These are phyloP conservation scores for Laticauda colubrina DNA, from an alignment of 2,113 vertebrate genomes.

Conservation along the genomic window DNA sequence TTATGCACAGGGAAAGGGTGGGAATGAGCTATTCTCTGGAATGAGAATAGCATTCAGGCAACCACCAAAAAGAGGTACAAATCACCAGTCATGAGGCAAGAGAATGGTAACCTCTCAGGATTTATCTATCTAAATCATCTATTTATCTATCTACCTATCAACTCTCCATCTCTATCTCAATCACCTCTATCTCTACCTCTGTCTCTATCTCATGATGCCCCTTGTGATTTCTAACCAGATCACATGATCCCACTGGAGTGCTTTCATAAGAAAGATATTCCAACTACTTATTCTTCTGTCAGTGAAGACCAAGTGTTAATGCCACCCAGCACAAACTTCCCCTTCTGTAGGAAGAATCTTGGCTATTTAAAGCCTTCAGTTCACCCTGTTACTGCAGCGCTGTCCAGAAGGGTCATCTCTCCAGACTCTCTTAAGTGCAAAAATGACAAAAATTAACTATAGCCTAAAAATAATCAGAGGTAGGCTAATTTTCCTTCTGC, in stretches of 20 bases:
- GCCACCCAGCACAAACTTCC: not conserved
- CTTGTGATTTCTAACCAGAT: not conserved
- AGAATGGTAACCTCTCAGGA: not conserved
- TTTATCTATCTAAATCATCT: not conserved
- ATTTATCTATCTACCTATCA: not conserved
- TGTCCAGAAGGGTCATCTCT: not conserved
- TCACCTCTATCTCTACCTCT: not conserved
- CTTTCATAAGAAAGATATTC: not conserved
- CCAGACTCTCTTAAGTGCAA: not conserved
- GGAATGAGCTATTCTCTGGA: too few species aligned
- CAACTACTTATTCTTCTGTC: not conserved
- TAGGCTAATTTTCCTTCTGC: slow-evolving; percentile 25
- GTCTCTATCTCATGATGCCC: not conserved
- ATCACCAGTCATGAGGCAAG: not conserved
- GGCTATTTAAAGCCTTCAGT: not conserved
- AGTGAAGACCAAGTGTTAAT: not conserved
- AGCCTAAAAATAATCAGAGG: slow-evolving; percentile 16
- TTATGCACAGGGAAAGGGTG: not conserved
- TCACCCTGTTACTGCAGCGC: not conserved
- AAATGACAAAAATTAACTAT: not conserved
- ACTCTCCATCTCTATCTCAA: not conserved
- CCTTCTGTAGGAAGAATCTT: not conserved
- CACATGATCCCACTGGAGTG: not conserved
- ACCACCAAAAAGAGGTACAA: not conserved
- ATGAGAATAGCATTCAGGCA: not conserved